A percentile compares a stretch with the other conserved stretches of the same genome.
Conservation (phyloP, 2,888 invertebrate genomes). For the Drosophila algonquin region DNA sequence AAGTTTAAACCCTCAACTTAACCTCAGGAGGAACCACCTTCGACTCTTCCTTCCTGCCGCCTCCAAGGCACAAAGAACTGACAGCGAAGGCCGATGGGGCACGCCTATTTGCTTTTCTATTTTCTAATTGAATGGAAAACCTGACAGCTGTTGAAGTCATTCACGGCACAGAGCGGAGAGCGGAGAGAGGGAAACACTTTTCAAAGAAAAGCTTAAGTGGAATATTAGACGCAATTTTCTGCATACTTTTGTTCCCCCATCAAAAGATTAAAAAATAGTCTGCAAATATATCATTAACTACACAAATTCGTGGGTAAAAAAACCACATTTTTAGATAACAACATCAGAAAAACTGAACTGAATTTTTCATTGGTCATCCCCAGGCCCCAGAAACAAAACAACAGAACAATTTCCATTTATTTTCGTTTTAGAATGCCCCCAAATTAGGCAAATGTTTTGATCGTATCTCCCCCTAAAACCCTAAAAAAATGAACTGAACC, state of each 20-base stretch:
- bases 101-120: constrained; percentile 74
- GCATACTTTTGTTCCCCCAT: neutral
- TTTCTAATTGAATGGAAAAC: constrained; percentile 76
- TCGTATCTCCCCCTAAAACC: constrained; percentile 30
- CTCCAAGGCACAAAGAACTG: neutral
- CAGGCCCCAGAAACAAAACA: no score
- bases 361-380: neutral
- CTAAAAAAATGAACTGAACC: constrained; percentile 11
- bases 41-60: constrained; percentile 52
- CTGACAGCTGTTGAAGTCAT: constrained; percentile 64
- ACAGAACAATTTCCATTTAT: constrained; percentile 2
- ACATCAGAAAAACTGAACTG: no score
- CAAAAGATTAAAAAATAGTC: neutral
- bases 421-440: constrained; percentile 1
- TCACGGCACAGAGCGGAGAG: neutral
- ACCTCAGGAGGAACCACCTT: constrained; percentile 49
- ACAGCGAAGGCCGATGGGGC: constrained; percentile 29
- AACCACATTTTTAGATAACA: no score
- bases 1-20: constrained; percentile 76
- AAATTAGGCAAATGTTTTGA: constrained; percentile 39
- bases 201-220: neutral
- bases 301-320: no score
- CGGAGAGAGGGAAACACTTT: neutral
- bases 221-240: constrained; percentile 1
- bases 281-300: neutral